Base-by-base conservation (phyloP, 2,113 vertebrate genomes). In the Melanotaenia duboulayi region DNA sequence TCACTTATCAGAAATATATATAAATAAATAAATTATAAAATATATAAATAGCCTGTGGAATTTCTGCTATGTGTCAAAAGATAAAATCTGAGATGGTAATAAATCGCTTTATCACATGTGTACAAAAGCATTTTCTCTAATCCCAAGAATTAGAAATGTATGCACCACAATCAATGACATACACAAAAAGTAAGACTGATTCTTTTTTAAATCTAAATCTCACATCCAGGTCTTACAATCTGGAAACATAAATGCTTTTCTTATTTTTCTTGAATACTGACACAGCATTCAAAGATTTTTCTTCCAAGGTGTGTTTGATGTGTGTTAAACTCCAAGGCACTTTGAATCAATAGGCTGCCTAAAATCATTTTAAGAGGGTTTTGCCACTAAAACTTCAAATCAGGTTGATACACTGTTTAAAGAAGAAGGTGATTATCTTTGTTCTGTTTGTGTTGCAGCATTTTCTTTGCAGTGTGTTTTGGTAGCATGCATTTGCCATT, bases 391-490 rank as follows among this genome's bases (percentile, higher is more conserved):
- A 22, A 35, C 59, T 39, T 74, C 56, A 59, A 64, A 68, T 25
- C 59, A 28, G 39, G 28, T 42, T 57, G 35, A 55, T 39, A 42
- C 3, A 9, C 8, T 56, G 11, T 61, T 51, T 11, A 10, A 19
- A 52, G 56, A 54, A 25, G 11, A 14, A 37, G 0, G 10, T 44
- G 5, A 22, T 71, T 63, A 55, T 59, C 24, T 25, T 44, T 57
- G 11, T 37, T 8, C n/a, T 19, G 5, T 60, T 71, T 55, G 4
- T 61, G 2, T 57, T 61, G 13, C 1, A 56, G 11, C 11, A 35
- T 56, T 78, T 49, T n/a, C 16, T 57, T 65, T 42, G 28, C 35
- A 42, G 48, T 44, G 46, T 39, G n/a, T 66, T 28, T 66, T 60
- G 71, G 24, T 4, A 54, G 32, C 32, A 35, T 35, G 32, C 32